These are phyloP conservation scores for Aurelia sp. DNA, from an alignment of 30 jellyfish, hydroid and myxozoan species.

Conservation along the genomic window DNA sequence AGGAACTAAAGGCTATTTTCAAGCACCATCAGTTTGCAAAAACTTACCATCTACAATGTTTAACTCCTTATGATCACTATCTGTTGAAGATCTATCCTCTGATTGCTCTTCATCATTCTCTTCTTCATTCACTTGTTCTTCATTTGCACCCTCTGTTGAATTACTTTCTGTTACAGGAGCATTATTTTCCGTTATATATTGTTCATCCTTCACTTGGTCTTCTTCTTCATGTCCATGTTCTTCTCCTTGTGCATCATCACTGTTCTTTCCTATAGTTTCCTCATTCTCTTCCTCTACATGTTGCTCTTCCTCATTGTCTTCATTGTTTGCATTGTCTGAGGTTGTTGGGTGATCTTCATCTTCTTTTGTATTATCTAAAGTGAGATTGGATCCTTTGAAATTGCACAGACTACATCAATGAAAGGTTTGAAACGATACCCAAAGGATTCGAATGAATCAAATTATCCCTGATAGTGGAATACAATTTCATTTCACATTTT, in stretches of 20 bases:
- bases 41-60: neutral
- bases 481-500: too few species aligned
- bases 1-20: too few species aligned
- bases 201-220: neutral
- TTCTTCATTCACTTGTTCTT: neutral
- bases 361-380: too few species aligned
- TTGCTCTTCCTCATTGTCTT: neutral
- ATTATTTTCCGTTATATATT: neutral
- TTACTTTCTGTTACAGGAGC: neutral
- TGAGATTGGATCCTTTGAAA: too few species aligned
- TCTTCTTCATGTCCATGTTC: neutral
- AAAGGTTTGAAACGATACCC: too few species aligned
- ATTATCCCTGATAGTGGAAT: too few species aligned
- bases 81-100: neutral
- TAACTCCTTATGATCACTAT: neutral
- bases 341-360: too few species aligned
- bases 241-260: neutral
- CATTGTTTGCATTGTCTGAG: neutral
- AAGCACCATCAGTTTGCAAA: neutral
- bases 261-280: neutral
- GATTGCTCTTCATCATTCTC: neutral
- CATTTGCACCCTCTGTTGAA: neutral
- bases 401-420: too few species aligned
- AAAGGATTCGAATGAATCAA: too few species aligned
- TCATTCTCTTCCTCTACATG: neutral